These are phyloP conservation scores for Trinorchestia longiramus DNA, from an alignment of 1,140 invertebrate genomes.

Conservation along the genomic window DNA sequence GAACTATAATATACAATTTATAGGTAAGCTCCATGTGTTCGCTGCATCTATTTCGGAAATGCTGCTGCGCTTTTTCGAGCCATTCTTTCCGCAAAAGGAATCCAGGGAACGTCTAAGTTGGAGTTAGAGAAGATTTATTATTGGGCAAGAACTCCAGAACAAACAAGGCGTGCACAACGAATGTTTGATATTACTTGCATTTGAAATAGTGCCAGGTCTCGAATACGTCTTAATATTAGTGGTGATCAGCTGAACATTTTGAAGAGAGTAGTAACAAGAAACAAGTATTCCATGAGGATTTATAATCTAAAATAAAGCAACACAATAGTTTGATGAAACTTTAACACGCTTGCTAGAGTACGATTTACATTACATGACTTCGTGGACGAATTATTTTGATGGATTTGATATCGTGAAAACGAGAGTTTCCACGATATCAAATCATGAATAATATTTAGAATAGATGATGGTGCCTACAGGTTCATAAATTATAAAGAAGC, in stretches of 20 bases:
- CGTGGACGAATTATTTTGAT: not conserved
- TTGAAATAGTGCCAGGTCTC: not conserved
- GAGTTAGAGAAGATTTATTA: slow-evolving; percentile 37
- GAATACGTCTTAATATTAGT: not conserved
- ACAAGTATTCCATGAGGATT: not conserved
- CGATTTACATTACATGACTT: not conserved
- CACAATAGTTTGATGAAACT: not conserved
- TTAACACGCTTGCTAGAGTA: not conserved
- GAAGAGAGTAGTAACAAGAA: not conserved
- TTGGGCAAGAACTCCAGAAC: not conserved
- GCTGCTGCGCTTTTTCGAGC: not conserved
- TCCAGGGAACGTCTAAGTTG: not conserved
- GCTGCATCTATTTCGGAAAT: not conserved
- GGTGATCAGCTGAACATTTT: not conserved
- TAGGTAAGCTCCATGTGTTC: not conserved
- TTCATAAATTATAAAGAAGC: too few relatives aligned
- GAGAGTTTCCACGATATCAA: too few relatives aligned
- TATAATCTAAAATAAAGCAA: not conserved
- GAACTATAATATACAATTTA: slow-evolving; percentile 28
- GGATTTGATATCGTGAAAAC: too few relatives aligned
- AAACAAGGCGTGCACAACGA: not conserved
- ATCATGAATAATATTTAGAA: too few relatives aligned
- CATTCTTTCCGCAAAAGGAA: not conserved
- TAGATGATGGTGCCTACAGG: too few relatives aligned
- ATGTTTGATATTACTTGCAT: not conserved